Conservation (phyloP, 2,113 vertebrate species). For the Thalassarche chlororhynchos region DNA sequence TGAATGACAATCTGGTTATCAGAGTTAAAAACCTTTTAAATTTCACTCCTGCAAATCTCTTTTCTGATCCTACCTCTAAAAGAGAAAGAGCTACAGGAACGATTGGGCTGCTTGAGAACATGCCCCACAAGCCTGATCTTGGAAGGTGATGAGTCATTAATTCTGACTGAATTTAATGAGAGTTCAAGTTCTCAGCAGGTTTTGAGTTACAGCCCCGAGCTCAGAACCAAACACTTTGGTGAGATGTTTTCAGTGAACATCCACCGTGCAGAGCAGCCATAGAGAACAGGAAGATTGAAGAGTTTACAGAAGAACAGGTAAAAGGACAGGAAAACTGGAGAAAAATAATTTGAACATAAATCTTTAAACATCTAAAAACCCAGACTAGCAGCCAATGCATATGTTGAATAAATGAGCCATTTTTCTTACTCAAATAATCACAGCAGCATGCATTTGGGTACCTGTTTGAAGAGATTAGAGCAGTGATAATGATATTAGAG, state of each 20-base stretch:
- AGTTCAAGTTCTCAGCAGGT: not conserved
- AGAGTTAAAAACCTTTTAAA: not conserved
- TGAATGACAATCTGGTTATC: not conserved
- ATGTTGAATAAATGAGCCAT: conserved; percentile 55
- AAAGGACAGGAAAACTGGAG: not conserved
- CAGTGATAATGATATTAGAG: conserved; percentile 2
- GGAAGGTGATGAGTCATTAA: not conserved
- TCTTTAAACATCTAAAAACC: conserved; percentile 63
- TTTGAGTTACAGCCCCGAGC: not conserved
- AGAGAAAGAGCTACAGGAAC: not conserved
- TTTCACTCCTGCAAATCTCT: not conserved
- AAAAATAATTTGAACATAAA: conserved; percentile 66
- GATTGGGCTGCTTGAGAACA: not conserved
- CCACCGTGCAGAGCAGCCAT: not conserved
- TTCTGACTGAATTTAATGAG: not conserved
- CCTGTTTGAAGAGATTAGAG: conserved; percentile 25
- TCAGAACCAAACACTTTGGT: not conserved
- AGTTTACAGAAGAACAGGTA: conserved; percentile 8
- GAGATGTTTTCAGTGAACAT: not conserved
- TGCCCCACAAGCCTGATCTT: not conserved
- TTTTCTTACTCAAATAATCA: conserved; percentile 68
- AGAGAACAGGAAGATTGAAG: not conserved
- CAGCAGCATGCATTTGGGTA: conserved; percentile 21
- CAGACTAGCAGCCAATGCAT: not conserved
- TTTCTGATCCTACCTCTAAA: not conserved